Conservation (phyloP, 2,113 vertebrate species). For the Passer domesticus region DNA sequence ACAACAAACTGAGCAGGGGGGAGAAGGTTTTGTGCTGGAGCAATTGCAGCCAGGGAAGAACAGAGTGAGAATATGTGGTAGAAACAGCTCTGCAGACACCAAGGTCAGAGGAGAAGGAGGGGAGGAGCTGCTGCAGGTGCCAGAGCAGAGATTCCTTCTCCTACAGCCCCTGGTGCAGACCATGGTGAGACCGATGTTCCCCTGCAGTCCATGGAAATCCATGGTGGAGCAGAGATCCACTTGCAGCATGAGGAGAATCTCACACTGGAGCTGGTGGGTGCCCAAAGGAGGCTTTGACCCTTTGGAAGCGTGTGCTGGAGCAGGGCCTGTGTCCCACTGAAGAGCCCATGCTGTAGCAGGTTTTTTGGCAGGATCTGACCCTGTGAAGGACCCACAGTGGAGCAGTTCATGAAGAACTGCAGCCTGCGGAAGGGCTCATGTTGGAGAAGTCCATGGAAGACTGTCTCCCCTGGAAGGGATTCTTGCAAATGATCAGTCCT, state of each 20-base stretch:
- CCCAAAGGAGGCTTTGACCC: not conserved
- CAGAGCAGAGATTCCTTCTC: not conserved
- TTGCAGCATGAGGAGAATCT: not conserved
- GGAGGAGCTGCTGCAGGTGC: not conserved
- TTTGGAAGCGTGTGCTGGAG: not conserved
- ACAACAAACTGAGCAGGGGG: not conserved
- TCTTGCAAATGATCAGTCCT: not conserved
- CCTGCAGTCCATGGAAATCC: not conserved
- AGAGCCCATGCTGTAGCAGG: not conserved
- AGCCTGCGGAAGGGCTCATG: not conserved
- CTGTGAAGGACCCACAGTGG: not conserved
- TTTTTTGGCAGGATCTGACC: not conserved
- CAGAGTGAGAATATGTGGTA: rapidly evolving
- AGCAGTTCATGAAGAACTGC: not conserved
- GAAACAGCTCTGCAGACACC: not conserved
- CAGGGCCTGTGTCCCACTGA: not conserved
- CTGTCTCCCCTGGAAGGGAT: not conserved
- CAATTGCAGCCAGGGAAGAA: not conserved
- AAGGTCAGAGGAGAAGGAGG: not conserved
- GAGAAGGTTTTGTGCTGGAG: not conserved
- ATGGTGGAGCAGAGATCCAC: not conserved
- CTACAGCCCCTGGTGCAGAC: not conserved
- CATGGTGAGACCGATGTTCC: not conserved
- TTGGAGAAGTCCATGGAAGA: not conserved
- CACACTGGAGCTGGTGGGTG: not conserved